These are phyloP conservation scores for Acanthacorydalis orientalis DNA, from an alignment of 2,888 invertebrate genomes.

Conservation along the genomic window DNA sequence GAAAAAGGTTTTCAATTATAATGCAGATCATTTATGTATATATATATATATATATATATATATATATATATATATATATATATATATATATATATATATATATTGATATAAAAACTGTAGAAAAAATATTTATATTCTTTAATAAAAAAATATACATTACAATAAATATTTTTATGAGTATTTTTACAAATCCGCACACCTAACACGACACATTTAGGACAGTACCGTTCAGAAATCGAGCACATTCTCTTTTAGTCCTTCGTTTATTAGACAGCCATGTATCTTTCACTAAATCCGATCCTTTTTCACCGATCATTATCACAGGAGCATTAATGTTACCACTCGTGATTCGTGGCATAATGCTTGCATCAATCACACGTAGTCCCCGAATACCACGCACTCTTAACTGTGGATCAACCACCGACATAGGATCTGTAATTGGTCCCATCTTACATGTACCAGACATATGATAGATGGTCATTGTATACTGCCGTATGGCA, in stretches of 20 bases:
- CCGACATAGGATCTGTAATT: conserved; percentile 54
- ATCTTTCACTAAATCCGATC: conserved; percentile 62
- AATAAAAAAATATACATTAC: too few species aligned
- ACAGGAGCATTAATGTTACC: conserved; percentile 79
- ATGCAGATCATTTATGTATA: too few species aligned
- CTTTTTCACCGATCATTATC: conserved; percentile 79
- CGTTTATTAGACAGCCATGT: conserved; percentile 33
- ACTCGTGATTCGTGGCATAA: conserved; percentile 75
- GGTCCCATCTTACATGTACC: conserved; percentile 79
- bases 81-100: too few species aligned
- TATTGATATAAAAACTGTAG: too few species aligned
- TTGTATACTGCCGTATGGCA: conserved; percentile 63
- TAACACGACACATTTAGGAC: neutral
- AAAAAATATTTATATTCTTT: neutral
- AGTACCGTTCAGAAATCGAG: conserved; percentile 6
- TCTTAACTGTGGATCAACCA: conserved; percentile 59
- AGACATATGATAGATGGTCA: conserved; percentile 76
- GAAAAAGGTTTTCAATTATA: too few species aligned
- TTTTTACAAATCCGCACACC: neutral
- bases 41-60: too few species aligned
- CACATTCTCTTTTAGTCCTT: conserved; percentile 20
- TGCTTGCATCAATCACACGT: conserved; percentile 72
- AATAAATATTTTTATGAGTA: too few species aligned
- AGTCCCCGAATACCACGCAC: conserved; percentile 65
- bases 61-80: too few species aligned